phyloP scores from a whole-genome alignment of 2,888 invertebrate species.

The Diarsia brunnea region DNA sequence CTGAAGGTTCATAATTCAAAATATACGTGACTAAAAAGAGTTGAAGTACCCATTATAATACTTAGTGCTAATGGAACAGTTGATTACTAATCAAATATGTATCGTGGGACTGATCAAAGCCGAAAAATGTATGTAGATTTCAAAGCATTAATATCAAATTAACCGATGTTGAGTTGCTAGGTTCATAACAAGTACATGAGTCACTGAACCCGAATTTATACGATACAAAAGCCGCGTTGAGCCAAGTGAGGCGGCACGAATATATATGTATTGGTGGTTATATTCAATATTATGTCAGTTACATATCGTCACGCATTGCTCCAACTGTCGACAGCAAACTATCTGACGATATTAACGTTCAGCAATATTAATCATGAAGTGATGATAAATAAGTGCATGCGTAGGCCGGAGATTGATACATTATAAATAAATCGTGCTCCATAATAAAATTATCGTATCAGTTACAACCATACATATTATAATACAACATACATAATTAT shows the following conservation, averaged over 20 bases:
- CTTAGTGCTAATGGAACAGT: slow-evolving; percentile 27
- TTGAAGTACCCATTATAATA: slow-evolving; percentile 11
- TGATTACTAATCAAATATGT: slow-evolving; percentile 35
- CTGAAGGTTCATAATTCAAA: background rate
- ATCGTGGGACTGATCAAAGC: slow-evolving; percentile 49
- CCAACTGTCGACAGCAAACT: slow-evolving; percentile 16
- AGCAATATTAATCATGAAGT: slow-evolving; percentile 33
- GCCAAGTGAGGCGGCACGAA: slow-evolving; percentile 61
- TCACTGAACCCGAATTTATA: slow-evolving; percentile 62
- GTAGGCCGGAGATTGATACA: slow-evolving; percentile 12
- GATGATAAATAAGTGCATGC: slow-evolving; percentile 21
- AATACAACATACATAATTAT: background rate
- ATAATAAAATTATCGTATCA: background rate
- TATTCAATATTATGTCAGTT: slow-evolving; percentile 56
- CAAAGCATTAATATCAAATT: slow-evolving; percentile 56
- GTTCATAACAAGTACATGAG: slow-evolving; percentile 53
- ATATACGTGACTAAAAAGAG: slow-evolving; percentile 14
- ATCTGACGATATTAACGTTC: slow-evolving; percentile 22
- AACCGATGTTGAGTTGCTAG: slow-evolving; percentile 48
- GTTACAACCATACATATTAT: background rate
- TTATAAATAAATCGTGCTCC: slow-evolving; percentile 7
- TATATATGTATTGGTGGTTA: slow-evolving; percentile 45
- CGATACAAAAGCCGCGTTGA: slow-evolving; percentile 57
- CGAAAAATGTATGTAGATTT: slow-evolving; percentile 46
- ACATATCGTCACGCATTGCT: slow-evolving; percentile 39